Base-by-base conservation (phyloP, 1,140 invertebrate species). In the Frieseomelitta varia region DNA sequence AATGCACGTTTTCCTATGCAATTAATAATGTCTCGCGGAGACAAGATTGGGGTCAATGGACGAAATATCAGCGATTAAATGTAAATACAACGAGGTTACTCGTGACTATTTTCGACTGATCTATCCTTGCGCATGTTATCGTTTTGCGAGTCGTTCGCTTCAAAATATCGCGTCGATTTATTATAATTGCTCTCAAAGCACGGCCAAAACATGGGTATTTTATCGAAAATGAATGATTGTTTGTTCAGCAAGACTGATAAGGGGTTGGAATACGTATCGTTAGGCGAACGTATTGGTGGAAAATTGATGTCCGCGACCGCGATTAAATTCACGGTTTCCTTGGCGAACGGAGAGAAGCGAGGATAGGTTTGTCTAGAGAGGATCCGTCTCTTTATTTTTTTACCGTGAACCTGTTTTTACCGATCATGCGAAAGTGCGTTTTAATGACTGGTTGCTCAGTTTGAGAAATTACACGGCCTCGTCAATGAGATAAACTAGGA, bases 41-140 rank as follows among this genome's bases (percentile, higher is more conserved):
- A 71, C 39, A 34, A 17, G 53, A 56, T 56, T 27, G 69, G n/a
- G 17, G 47, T 51, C 55, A 14, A 3, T n/a, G 14, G 11, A 51
- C 34, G 69, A 21, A 79, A 79, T 69, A 69, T 30, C 65, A 27
- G 30, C 27, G 69, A 81, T 81, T 81, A 81, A 81, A 81, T 81
- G 69, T 55, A 81, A 81, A 51, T 79, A 68, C 10, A 30, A 21
- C n/a, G n/a, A 6, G 21, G 56, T 63, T 30, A n/a, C 17, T 34
- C 47, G 4, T 4, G 21, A 30, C 27, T 77, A 51, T 63, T 61
- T 47, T 15, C 8, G 17, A 21, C 6, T 21, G 39, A 27, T 47
- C 34, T 27, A 39, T 27, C 4, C 58, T 63, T 47, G 3, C 56
- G 21, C 34, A 47, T 21, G 19, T 65, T 30, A 11, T 47, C 56